phyloP scores from a whole-genome alignment of 2,797 vertebrate genomes.

The Phataginus tetradactyla region DNA sequence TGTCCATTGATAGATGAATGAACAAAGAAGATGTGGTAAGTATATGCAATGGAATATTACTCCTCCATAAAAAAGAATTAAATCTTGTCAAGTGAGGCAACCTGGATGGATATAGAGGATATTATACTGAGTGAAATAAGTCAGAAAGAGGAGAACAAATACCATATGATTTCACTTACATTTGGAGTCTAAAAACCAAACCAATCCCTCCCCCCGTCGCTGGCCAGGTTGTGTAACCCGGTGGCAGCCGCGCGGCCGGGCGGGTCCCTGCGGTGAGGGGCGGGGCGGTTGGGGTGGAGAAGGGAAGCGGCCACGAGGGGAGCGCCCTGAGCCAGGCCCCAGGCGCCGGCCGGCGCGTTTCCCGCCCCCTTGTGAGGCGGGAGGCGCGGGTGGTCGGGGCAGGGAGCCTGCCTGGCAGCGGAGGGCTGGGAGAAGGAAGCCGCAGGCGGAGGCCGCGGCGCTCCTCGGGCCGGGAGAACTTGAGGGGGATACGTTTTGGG shows the following conservation, averaged over 20 bases:
- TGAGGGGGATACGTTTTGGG: conserved; percentile 43
- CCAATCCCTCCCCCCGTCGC: conserved; percentile 37
- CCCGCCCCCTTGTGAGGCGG: conserved; percentile 74
- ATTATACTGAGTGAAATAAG: too few species aligned
- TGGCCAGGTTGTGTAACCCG: conserved; percentile 73
- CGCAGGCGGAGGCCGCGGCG: conserved; percentile 35
- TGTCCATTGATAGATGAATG: too few species aligned
- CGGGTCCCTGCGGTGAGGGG: conserved; percentile 79
- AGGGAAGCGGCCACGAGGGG: conserved; percentile 80
- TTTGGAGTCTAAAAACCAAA: too few species aligned
- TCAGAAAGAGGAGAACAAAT: too few species aligned
- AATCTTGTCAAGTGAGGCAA: too few species aligned
- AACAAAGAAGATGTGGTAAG: too few species aligned
- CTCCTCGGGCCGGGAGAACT: background rate
- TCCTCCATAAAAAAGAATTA: too few species aligned
- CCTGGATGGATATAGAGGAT: too few species aligned
- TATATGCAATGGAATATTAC: too few species aligned
- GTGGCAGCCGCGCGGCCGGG: conserved; percentile 76
- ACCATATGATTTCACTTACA: too few species aligned
- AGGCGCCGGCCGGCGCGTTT: conserved; percentile 69
- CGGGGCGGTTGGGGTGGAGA: conserved; percentile 79
- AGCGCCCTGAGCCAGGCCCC: conserved; percentile 65
- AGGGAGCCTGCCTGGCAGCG: conserved; percentile 42
- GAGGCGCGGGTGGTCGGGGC: conserved; percentile 60
- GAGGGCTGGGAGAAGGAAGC: background rate